These are phyloP conservation scores for Anagrus nilaparvatae DNA, from an alignment of 1,140 invertebrate species.

Conservation along the genomic window DNA sequence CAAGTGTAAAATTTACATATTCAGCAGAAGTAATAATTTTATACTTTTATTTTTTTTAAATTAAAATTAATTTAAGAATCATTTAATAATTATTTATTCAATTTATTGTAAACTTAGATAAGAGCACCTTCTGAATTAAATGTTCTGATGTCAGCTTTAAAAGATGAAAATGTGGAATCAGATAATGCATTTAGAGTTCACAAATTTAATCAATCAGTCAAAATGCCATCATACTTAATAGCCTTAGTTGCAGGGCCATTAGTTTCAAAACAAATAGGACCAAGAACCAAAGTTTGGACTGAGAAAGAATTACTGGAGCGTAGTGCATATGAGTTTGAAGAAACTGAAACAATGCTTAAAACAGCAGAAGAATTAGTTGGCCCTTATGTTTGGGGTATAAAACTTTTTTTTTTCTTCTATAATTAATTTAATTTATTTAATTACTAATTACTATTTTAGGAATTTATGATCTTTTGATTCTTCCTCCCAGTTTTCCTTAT, in stretches of 20 bases:
- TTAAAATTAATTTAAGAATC: background rate
- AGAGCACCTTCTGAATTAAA: conserved; percentile 64
- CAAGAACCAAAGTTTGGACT: conserved; percentile 75
- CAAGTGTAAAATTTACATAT: conserved; percentile 82
- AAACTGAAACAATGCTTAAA: conserved; percentile 75
- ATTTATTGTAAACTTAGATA: conserved; percentile 42
- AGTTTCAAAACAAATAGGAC: conserved; percentile 65
- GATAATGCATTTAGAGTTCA: conserved; percentile 35
- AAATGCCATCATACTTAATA: conserved; percentile 67
- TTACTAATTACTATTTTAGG: conserved; percentile 20
- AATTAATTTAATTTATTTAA: too few relatives aligned
- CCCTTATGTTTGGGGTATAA: conserved; percentile 65
- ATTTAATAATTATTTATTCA: conserved; percentile 4
- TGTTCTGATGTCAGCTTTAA: conserved; percentile 83
- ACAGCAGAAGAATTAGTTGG: conserved; percentile 75
- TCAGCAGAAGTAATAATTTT: conserved; percentile 58
- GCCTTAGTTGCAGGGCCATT: conserved; percentile 81
- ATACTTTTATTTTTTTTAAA: background rate
- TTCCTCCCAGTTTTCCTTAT: conserved; percentile 90
- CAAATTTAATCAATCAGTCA: conserved; percentile 66
- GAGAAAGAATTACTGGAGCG: conserved; percentile 77
- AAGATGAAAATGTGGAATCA: conserved; percentile 34
- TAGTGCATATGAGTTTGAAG: conserved; percentile 78
- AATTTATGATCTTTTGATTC: conserved; percentile 79
- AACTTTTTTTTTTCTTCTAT: background rate